Evolutionary conservation across 1,140 invertebrate species (phyloP).

Genomic region (Heterodera schachtii): DNA sequence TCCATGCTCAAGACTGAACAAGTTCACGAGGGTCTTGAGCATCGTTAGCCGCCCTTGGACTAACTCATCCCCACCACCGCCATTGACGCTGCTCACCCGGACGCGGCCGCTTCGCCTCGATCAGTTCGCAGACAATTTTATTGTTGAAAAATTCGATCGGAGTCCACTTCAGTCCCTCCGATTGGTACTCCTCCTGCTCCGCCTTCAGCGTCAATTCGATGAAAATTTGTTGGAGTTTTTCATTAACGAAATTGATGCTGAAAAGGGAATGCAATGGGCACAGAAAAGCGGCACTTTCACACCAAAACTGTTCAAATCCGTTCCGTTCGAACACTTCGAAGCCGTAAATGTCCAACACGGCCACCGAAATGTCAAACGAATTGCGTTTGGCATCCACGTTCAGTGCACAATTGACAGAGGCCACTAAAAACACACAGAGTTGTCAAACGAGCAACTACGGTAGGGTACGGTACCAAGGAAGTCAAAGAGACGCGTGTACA

Average conservation of each 20-base stretch:
- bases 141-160: constrained; percentile 81
- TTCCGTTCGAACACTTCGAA: constrained; percentile 75
- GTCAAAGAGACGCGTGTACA: constrained; percentile 76
- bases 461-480: constrained; percentile 70
- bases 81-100: constrained; percentile 53
- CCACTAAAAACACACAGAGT: constrained; percentile 46
- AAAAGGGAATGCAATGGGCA: constrained; percentile 70
- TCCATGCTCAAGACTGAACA: too few relatives aligned
- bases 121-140: constrained; percentile 76
- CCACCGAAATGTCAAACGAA: constrained; percentile 60
- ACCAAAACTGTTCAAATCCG: constrained; percentile 69
- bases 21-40: too few relatives aligned
- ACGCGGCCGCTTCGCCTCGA: constrained; percentile 68
- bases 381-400: constrained; percentile 49
- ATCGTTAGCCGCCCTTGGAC: too few relatives aligned
- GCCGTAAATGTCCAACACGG: constrained; percentile 75
- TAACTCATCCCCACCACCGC: too few relatives aligned
- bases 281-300: constrained; percentile 10
- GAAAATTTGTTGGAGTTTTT: constrained; percentile 80
- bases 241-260: constrained; percentile 91
- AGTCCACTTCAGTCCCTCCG: constrained; percentile 77
- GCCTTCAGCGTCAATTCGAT: constrained; percentile 78
- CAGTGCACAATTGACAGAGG: constrained; percentile 58
- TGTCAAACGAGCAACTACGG: background rate
- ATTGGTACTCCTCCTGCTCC: constrained; percentile 78